phyloP scores from a whole-genome alignment of 2,797 vertebrate species.

The Premnoplex brunnescens region DNA sequence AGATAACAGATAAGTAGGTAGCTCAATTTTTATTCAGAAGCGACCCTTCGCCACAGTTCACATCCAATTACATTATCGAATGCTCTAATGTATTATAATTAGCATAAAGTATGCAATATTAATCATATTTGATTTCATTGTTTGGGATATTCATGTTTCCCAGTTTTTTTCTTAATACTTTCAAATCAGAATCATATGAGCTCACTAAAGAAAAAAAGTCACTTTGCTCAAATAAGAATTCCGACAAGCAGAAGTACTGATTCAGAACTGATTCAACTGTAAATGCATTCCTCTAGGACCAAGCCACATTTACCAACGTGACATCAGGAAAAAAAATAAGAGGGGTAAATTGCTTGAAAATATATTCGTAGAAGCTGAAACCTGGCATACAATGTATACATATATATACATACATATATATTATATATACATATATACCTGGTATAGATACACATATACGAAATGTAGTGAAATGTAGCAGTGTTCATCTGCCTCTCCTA shows the following conservation, averaged over 20 bases:
- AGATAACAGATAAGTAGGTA: not conserved
- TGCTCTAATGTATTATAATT: not conserved
- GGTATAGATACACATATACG: too few species aligned
- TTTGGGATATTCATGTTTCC: not conserved
- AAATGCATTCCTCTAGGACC: not conserved
- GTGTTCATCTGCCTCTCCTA: not conserved
- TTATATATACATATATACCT: too few species aligned
- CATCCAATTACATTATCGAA: not conserved
- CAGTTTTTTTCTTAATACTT: not conserved
- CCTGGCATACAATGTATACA: not conserved
- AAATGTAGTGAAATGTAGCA: not conserved
- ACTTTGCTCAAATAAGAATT: not conserved
- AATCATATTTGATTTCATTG: not conserved
- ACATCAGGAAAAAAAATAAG: not conserved
- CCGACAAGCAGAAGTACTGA: not conserved
- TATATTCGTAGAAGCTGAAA: not conserved
- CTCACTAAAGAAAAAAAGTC: not conserved
- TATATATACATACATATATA: too few species aligned
- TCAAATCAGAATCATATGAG: not conserved
- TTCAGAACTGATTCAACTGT: not conserved
- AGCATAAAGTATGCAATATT: not conserved
- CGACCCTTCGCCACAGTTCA: not conserved
- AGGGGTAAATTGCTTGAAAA: not conserved
- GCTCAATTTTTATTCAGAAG: not conserved
- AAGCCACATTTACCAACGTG: not conserved